Evolutionary conservation across 2,113 vertebrate genomes (phyloP), one percentile per base, ranked within the genome.

Genomic region (Centrocercus urophasianus): DNA sequence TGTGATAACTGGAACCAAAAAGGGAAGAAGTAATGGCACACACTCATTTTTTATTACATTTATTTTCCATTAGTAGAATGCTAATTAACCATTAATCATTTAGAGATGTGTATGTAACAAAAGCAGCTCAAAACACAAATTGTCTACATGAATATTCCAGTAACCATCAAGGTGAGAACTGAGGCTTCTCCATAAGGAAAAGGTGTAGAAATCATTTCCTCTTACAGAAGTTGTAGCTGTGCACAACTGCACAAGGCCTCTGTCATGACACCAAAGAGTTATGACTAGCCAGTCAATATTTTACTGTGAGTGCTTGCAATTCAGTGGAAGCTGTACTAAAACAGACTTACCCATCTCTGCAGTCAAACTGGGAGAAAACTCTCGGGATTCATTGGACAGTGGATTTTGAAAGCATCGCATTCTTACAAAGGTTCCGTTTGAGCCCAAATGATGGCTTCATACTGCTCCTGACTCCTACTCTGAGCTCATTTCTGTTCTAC

Each of bases 1-100:
- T 91, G 40, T 65, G 47, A 93, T 91, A 36, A 90, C 89, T 80
- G 89, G 76, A 91, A 61, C 64, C 78, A 54, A 93, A 30, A 94
- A 89, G 21, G 43, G 40, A 61, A 91, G 88, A 82, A 50, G 27
- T 69, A 93, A 75, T 61, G 65, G 52, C 75, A 79, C 10, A 34
- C 19, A 22, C 24, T 91, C 61, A 20, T 94, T 93, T 77, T 38
- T 86, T 89, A 48, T 65, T 69, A 89, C 77, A 88, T 97, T 93
- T 93, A 71, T 95, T 95, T 96, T 93, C 85, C 80, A 91, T 95
- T 95, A 96, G 82, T 47, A 69, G 89, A 96, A 86, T 91, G 42
- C n/a, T 95, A 94, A 96, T 93, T 93, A 95, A 72, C 52, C 82
- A 93, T 93, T 93, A 95, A 91, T 95, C 89, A 95, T 86, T 92